Base-by-base conservation (phyloP, 2,113 vertebrate genomes). In the Sturnira hondurensis region DNA sequence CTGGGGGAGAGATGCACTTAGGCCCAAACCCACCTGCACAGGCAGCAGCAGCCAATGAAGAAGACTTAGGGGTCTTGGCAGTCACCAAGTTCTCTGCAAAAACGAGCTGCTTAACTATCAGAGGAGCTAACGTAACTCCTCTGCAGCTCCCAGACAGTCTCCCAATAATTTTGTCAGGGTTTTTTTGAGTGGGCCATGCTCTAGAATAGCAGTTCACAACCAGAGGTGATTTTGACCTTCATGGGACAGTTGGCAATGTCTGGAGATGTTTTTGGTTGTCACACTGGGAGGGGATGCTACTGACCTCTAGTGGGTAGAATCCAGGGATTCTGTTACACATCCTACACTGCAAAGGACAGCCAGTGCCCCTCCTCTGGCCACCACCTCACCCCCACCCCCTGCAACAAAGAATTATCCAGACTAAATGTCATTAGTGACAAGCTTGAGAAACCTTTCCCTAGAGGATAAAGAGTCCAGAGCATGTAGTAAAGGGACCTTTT, bases 221-320 rank as follows among this genome's bases (percentile, higher is more conserved):
- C 16, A 7, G 47, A 41, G 41, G 7, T 45, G 70, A 38, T 68
- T 85, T 73, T 97, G 88, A 84, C 41, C 41, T 85, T 38, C 5
- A 82, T 17, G 31, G 71, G 22, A 77, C 45, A 58, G 41, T 7
- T 86, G 58, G 20, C 54, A 50, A 65, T 65, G 28, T 28, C 78
- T 80, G 38, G 31, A 84, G 76, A 91, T 61, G 83, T 8, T 88
- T 82, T 84, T 15, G 20, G 56, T 31, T 83, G 56, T 67, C 61
- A 77, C 31, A 12, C 5, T 11, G 52, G 83, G 90, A 85, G 73
- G 41, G 10, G 36, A 31, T 22, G 28, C 50, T 95, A 76, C 78
- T 89, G 78, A 80, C 58, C 58, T n/a, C n/a, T 76, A 86, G 26
- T 33, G 70, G 84, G 78, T 77, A 96, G 56, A 82, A 85, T 52